Percentiles rank a stretch among this genome's conserved stretches.
Evolutionary conservation across 2,113 vertebrate genomes (phyloP).

Genomic region (Puma concolor): DNA sequence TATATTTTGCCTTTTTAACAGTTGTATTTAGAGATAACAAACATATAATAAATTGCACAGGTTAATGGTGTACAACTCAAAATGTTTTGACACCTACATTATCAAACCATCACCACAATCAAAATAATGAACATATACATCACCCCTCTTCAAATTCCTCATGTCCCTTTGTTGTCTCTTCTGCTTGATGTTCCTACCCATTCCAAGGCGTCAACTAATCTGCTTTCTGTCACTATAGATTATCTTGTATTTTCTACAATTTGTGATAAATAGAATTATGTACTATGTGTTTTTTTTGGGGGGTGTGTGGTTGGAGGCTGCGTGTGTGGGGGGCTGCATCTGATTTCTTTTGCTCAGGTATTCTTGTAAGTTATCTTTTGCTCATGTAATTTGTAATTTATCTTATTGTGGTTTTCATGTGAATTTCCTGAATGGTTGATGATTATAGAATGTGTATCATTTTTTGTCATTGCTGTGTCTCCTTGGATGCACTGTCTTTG

Average conservation of each 20-base stretch:
- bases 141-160: background rate
- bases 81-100: background rate
- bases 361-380: background rate
- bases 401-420: background rate
- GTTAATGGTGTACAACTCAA: background rate
- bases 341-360: background rate
- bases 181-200: background rate
- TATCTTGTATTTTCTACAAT: background rate
- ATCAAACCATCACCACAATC: background rate
- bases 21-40: background rate
- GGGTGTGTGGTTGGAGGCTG: background rate
- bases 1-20: background rate
- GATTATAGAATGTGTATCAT: background rate
- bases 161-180: background rate
- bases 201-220: background rate
- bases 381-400: background rate
- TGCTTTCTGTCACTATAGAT: background rate
- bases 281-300: background rate
- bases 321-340: too few relatives aligned
- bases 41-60: background rate
- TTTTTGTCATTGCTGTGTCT: background rate
- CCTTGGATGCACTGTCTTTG: background rate
- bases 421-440: background rate
- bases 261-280: background rate
- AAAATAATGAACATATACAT: background rate